Conservation (phyloP, 2,888 invertebrate genomes). For the Papilio elwesi region DNA sequence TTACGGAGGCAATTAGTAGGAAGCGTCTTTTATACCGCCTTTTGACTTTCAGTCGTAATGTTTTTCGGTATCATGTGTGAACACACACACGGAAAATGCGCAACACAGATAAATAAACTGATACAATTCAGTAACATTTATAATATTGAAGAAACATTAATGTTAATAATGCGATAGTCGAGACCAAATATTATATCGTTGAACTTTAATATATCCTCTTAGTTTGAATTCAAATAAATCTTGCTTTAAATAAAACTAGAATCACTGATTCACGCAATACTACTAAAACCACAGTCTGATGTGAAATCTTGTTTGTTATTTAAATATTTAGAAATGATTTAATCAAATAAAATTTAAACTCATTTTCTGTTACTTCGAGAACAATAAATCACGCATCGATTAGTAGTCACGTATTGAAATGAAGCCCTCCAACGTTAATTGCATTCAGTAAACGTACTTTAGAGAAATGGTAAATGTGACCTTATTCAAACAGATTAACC, state of each 20-base stretch:
- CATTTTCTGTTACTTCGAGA: slow-evolving; percentile 2
- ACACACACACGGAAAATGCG: background rate
- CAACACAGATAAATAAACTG: background rate
- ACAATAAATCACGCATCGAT: slow-evolving; percentile 35
- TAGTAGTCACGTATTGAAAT: slow-evolving; percentile 31
- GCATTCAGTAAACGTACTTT: slow-evolving; percentile 36
- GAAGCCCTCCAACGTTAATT: slow-evolving; percentile 40
- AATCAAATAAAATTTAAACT: background rate
- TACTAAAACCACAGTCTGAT: too few relatives aligned
- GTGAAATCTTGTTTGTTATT: too few relatives aligned
- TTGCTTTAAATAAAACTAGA: too few relatives aligned
- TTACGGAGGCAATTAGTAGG: slow-evolving; percentile 36
- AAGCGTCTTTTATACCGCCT: slow-evolving; percentile 31
- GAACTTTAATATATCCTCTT: too few relatives aligned
- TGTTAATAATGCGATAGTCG: too few relatives aligned
- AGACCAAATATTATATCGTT: too few relatives aligned
- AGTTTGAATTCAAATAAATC: too few relatives aligned
- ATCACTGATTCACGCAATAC: too few relatives aligned
- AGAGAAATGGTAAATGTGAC: slow-evolving; percentile 36
- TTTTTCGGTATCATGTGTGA: background rate
- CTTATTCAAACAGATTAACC: slow-evolving; percentile 39
- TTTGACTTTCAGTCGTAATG: slow-evolving; percentile 10
- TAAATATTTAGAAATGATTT: background rate
- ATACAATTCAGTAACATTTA: too few relatives aligned
- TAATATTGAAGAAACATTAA: too few relatives aligned